Conservation (phyloP, 2,113 vertebrate species). For the Pelecanoides urinatrix region DNA sequence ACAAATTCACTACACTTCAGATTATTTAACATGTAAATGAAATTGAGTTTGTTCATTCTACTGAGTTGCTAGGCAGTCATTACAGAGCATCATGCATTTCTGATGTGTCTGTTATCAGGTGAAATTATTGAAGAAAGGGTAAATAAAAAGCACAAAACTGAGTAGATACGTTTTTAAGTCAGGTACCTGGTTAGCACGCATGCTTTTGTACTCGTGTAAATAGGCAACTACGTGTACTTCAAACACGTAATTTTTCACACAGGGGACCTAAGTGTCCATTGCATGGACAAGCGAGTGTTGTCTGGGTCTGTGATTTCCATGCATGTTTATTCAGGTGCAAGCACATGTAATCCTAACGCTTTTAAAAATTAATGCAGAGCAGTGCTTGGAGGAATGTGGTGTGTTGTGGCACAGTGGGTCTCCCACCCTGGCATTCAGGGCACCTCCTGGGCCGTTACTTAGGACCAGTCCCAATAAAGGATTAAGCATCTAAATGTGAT, state of each 20-base stretch:
- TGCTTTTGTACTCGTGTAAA: not conserved
- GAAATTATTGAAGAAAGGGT: not conserved
- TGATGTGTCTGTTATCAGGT: not conserved
- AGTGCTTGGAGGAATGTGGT: not conserved
- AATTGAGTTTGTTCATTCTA: not conserved
- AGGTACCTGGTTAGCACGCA: not conserved
- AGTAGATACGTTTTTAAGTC: not conserved
- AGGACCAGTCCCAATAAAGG: not conserved
- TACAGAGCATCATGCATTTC: not conserved
- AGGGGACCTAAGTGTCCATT: not conserved
- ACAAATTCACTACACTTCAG: not conserved
- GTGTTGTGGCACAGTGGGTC: not conserved
- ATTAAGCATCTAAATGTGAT: not conserved
- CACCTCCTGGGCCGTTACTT: not conserved
- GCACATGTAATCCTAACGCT: not conserved
- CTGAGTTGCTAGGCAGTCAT: conserved; percentile 56
- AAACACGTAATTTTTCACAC: rapidly evolving
- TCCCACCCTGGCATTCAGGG: not conserved
- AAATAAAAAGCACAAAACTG: not conserved
- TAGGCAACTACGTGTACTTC: not conserved
- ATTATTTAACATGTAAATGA: conserved; percentile 29
- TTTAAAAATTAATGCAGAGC: not conserved
- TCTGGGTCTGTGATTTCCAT: not conserved
- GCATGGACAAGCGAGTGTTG: not conserved
- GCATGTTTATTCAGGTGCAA: not conserved